Base-by-base conservation (phyloP, 2,113 vertebrate genomes). In the Henicopernis longicauda region DNA sequence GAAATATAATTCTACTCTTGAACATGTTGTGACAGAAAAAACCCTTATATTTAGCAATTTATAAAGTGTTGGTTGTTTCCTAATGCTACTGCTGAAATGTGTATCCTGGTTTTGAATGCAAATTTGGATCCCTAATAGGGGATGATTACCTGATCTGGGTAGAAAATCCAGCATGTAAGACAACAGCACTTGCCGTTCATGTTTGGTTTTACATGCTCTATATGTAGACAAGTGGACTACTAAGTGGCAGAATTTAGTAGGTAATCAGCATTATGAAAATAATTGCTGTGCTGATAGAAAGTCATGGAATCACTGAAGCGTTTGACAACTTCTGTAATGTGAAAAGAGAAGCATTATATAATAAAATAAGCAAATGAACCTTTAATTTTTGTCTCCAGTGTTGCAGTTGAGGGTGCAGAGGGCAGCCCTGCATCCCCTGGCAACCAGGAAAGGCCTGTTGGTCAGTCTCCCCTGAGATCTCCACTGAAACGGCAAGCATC, bases 401-500 rank as follows among this genome's bases (percentile, higher is more conserved):
- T 98, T 47, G 69, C 98, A 19, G 95, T 66, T 50, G 99, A 99
- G 11, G 97, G 97, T 42, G 97, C 98, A 7, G 99, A 98, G 94
- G 98, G 97, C 57, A 98, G 98, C 14, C 98, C 98, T 0, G 98
- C 98, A 6, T 99, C 99, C 67, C 99, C 99, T 65, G 98, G 98
- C 74, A 96, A 97, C 67, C 98, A 99, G 96, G 99, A 99, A 18
- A 97, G 98, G 82, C 97, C 98, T 6, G 97, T 98, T 2, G 98
- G 99, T 9, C 98, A 99, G 61, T 99, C 99, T 12, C 99, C 99
- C 11, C 96, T 99, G 45, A 98, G 99, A 45, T 99, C 99, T n/a
- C 99, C 99, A 0, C 98, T 99, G 79, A 99, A 99, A 58, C 98
- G 99, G 1, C 99, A 99, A 84, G 98, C 99, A 0, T 99, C 99